Percentiles rank a stretch among this genome's conserved stretches.
These are phyloP conservation scores for Falcaria lacertinaria DNA, from an alignment of 2,888 invertebrate species.

Conservation along the genomic window DNA sequence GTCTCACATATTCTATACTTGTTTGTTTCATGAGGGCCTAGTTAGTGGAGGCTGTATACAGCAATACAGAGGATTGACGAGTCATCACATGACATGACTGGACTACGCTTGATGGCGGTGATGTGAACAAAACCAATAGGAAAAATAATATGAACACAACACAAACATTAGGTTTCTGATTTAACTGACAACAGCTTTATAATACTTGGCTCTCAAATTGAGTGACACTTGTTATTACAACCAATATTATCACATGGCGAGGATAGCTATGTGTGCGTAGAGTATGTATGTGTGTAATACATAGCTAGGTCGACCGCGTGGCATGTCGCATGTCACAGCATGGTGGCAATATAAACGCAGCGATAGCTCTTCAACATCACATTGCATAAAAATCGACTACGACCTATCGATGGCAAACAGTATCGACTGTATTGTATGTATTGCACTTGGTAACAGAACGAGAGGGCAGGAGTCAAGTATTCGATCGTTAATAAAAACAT, in stretches of 20 bases:
- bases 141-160: constrained; percentile 15
- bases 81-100: constrained; percentile 3
- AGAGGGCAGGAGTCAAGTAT: background rate
- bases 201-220: too few species aligned
- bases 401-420: background rate
- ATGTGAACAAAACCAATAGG: constrained; percentile 24
- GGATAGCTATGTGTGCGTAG: background rate
- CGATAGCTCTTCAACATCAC: constrained; percentile 39
- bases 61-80: constrained; percentile 5
- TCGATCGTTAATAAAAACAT: background rate
- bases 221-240: too few species aligned
- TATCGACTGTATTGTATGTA: background rate
- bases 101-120: constrained; percentile 24
- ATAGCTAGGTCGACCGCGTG: background rate
- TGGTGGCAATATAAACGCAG: constrained; percentile 10
- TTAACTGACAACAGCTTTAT: too few species aligned
- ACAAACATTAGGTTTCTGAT: background rate
- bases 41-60: background rate
- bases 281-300: background rate
- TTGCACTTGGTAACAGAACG: background rate
- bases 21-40: background rate
- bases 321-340: background rate
- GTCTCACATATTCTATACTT: too few species aligned
- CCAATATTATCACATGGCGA: too few species aligned
- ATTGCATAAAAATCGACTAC: background rate